Percentiles rank a stretch among this genome's conserved stretches.
Evolutionary conservation across 2,797 vertebrate species (phyloP).

Genomic region (Vipera latastei): DNA sequence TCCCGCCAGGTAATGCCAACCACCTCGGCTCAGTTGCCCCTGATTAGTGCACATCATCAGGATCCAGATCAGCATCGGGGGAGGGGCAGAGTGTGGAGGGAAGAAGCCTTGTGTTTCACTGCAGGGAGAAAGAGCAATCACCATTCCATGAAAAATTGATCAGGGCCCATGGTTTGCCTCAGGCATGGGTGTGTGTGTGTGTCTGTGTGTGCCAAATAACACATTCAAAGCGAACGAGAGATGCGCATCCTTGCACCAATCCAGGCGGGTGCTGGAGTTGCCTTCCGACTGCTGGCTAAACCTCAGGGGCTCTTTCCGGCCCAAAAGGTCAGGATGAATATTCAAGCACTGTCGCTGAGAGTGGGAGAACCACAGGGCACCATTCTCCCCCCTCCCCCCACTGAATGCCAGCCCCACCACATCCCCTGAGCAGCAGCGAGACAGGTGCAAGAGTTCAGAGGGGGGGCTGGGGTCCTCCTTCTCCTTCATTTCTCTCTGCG

Average conservation of each 20-base stretch:
- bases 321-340: slow-evolving; percentile 45
- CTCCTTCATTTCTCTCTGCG: neutral
- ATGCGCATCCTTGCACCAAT: slow-evolving; percentile 45
- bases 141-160: slow-evolving; percentile 72
- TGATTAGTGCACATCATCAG: slow-evolving; percentile 48
- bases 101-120: neutral
- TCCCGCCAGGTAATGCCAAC: neutral
- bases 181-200: slow-evolving; percentile 44
- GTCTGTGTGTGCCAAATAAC: slow-evolving; percentile 31
- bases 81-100: neutral
- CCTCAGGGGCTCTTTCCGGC: slow-evolving; percentile 26
- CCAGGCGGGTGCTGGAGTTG: neutral
- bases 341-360: slow-evolving; percentile 34
- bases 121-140: slow-evolving; percentile 55
- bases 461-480: fast-evolving
- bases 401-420: neutral
- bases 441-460: neutral
- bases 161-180: slow-evolving; percentile 36
- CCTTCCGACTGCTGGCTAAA: slow-evolving; percentile 1
- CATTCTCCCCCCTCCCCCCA: neutral
- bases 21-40: neutral
- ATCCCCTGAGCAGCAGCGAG: neutral
- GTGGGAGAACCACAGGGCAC: slow-evolving; percentile 15
- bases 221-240: slow-evolving; percentile 64
- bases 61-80: slow-evolving; percentile 5